Base-by-base conservation (phyloP, 2,113 vertebrate species). In the Empidonax traillii region DNA sequence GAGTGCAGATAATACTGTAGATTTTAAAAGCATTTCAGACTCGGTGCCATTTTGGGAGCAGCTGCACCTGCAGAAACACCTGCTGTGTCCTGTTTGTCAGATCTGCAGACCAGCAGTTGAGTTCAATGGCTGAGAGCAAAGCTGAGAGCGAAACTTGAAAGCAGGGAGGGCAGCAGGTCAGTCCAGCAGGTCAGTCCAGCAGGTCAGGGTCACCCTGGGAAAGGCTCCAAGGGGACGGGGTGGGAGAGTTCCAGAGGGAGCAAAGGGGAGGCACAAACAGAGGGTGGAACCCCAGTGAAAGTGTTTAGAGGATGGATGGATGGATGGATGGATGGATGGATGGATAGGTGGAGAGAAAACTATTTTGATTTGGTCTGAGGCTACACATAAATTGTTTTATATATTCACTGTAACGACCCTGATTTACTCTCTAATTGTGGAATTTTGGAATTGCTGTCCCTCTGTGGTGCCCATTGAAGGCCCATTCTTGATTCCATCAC, bases 401-500 rank as follows among this genome's bases (percentile, higher is more conserved):
- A 2, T 8, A 6, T 43, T 90, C 59, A 21, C 46, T 67, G 61
- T 6, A 13, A 0, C 51, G 43, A 88, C 8, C 13, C n/a, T 7
- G 43, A n/a, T 55, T 92, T 55, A 43, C 8, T 63, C 61, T 18
- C 39, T 41, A 2, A 20, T 72, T 79, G 85, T 74, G 21, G 13
- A 37, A 3, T 9, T 74, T 8, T 46, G 65, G 61, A 9, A 3
- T 27, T 37, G 22, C 9, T 12, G 2, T 19, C 8, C 30, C 52
- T 19, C 56, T 39, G 12, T 20, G 52, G 35, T 35, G 25, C 65
- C 20, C 12, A 2, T 2, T 3, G 13, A 4, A 68, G 72, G 31
- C 31, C 56, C 53, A 3, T 10, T 0, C 75, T 31, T 7, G 0
- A 10, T 1, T 25, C 39, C 8, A 74, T 21, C 79, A 3, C 61